Evolutionary conservation across 2,888 invertebrate genomes (phyloP), one percentile per base, ranked within the genome.

Genomic region (Liodrosophila aerea): DNA sequence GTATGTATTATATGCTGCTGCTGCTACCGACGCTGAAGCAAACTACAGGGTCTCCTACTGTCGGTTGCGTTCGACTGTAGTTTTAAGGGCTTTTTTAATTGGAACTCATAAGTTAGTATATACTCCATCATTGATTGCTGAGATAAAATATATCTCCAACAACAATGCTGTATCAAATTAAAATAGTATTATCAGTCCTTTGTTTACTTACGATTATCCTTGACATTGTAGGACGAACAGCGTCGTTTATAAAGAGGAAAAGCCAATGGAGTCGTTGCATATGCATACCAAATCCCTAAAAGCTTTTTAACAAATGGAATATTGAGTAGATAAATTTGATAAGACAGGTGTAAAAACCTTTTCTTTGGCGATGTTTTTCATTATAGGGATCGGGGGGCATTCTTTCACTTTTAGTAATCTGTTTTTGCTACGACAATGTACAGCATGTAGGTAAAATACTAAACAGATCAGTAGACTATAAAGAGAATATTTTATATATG

Each of bases 231-330:
- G 0, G 77, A 52, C 15, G 60, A 9, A 33, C 77, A 78, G 0
- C 73, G 59, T 0, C 71, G 60, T 9, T 43, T 27, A 40, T 59
- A 83, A 0, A 13, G 4, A 0, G 1, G 4, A 8, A 43, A 16
- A 0, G 11, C 4, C 9, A 78, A 9, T 0, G 77, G 63, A 1
- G 83, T 73, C 0, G 77, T 60, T 8, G 63, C 80, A 44, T 53
- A 80, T 1, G 71, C 80, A 1, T 51, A 83, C 77, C 83, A 83
- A 7, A 52, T 9, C 0, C 77, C 83, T 9, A 83, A 9, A 0
- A 78, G 37, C 77, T 80, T 7, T n/a, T 0, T 1, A 5, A n/a
- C n/a, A 7, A 5, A 4, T 12, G 1, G 11, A 29, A 1, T 8
- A 16, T 3, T 4, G 12, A 31, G 7, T 1, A 4, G n/a, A 9